Base-by-base conservation (phyloP, 2,888 invertebrate genomes). In the Barypeithes pellucidus region DNA sequence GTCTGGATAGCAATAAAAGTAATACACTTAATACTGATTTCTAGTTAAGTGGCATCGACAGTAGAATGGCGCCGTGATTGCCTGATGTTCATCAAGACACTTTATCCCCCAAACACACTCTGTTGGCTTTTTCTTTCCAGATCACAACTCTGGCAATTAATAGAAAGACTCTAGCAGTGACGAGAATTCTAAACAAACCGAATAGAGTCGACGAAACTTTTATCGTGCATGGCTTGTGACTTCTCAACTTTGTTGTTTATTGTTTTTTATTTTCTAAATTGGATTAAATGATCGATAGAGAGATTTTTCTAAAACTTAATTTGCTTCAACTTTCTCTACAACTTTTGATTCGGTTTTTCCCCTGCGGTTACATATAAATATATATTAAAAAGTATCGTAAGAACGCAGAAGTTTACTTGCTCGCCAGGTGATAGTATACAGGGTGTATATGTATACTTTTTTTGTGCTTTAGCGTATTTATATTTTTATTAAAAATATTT, bases 141-240 rank as follows among this genome's bases (percentile, higher is more conserved):
- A 84, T 85, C 84, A 85, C 84, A 84, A 83, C 84, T 82, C 80
- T 80, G 81, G 84, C 84, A 85, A 85, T 85, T 85, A 85, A 85
- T 84, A 85, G 84, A 83, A 84, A 84, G 84, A 83, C 83, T 82
- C 80, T 81, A 81, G 81, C 82, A 82, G 82, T 84, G 85, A 84
- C 83, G 79, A 81, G 85, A 85, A 85, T 85, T 82, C 83, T 82
- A 84, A 85, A 82, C 82, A 82, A 80, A 79, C 76, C 75, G 65
- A 54, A 69, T 65, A 61, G 47, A 50, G 22, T 33, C 52, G 66
- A 47, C 22, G 62, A 68, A 75, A 72, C 65, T 72, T 75, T 72
- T 69, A 63, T 72, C 36, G 62, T 67, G 65, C 47, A 60, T 61
- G 47, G 69, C 24, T 69, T 36, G 47, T n/a, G 62, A 60, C 60